Base-by-base conservation (phyloP, 2,113 vertebrate genomes). In the Halichoeres trimaculatus region DNA sequence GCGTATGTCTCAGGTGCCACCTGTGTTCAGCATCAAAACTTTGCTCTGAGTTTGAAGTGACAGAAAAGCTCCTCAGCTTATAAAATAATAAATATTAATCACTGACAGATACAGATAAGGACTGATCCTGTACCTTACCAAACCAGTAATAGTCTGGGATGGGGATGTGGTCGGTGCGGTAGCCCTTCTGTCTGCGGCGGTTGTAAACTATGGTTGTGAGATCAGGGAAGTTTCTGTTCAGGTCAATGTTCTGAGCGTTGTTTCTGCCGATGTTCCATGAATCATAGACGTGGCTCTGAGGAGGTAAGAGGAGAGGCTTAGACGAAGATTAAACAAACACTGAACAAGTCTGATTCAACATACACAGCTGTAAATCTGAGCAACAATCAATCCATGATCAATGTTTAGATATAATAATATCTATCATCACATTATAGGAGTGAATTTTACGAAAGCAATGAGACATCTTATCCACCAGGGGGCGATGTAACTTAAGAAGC, bases 221-320 rank as follows among this genome's bases (percentile, higher is more conserved):
- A 77, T 98, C 96, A 0, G 96, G 97, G 23, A 99, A 99, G 90
- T 99, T 99, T 54, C 96, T 89, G 80, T 99, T 99, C 74, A 99
- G 93, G 77, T 99, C 97, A 75, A 97, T 92, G 74, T 96, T 97
- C 54, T 99, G 96, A 55, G 95, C 96, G 1, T 99, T 99, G 88
- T 92, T 95, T 60, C 95, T 91, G 36, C 97, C 98, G 22, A 95
- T 90, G 61, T 95, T 94, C 93, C 92, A 93, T 19, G 92, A 90
- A 0, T 94, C 93, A 66, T 96, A 95, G 62, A 92, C 92, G 1
- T 88, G 90, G 8, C 92, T 93, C 96, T 87, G 66, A n/a, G 17
- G 43, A 16, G 17, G 6, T 17, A 14, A 45, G 6, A 45, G 17
- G 38, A n/a, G n/a, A n/a, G n/a, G n/a, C n/a, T n/a, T n/a, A n/a